phyloP scores from a whole-genome alignment of 2,888 invertebrate species.

The Cephonodes hylas region DNA sequence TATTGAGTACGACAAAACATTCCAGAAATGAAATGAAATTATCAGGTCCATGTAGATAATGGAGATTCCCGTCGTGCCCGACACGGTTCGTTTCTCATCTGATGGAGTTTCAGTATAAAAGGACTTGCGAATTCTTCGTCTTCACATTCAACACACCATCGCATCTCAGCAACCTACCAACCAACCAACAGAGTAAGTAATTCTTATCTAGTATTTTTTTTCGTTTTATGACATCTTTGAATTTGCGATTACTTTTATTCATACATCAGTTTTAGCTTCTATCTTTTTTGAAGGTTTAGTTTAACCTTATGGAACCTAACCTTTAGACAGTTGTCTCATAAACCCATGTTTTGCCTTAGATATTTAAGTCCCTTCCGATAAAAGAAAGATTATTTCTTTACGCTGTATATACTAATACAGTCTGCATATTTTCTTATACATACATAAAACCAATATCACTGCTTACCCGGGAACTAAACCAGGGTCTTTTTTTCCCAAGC shows the following conservation, averaged over 20 bases:
- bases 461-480: too few relatives aligned
- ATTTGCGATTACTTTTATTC: not conserved
- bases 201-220: not conserved
- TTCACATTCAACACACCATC: conserved; percentile 42
- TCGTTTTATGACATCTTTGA: not conserved
- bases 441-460: too few relatives aligned
- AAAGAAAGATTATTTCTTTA: too few relatives aligned
- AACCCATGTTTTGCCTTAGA: too few relatives aligned
- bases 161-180: conserved; percentile 27
- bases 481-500: too few relatives aligned
- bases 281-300: not conserved
- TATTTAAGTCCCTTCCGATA: too few relatives aligned
- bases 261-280: not conserved
- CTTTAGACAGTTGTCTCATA: too few relatives aligned
- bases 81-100: conserved; percentile 51
- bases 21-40: conserved; percentile 37
- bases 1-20: not conserved
- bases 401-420: too few relatives aligned
- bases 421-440: too few relatives aligned
- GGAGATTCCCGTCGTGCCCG: conserved; percentile 47
- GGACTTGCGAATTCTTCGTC: conserved; percentile 23
- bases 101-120: conserved; percentile 55
- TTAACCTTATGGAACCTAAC: too few relatives aligned
- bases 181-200: conserved; percentile 38
- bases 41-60: conserved; percentile 48